A percentile compares a stretch with the other conserved stretches of the same genome.
Evolutionary conservation across 2,113 vertebrate species (phyloP).

Genomic region (Nematolebias whitei): DNA sequence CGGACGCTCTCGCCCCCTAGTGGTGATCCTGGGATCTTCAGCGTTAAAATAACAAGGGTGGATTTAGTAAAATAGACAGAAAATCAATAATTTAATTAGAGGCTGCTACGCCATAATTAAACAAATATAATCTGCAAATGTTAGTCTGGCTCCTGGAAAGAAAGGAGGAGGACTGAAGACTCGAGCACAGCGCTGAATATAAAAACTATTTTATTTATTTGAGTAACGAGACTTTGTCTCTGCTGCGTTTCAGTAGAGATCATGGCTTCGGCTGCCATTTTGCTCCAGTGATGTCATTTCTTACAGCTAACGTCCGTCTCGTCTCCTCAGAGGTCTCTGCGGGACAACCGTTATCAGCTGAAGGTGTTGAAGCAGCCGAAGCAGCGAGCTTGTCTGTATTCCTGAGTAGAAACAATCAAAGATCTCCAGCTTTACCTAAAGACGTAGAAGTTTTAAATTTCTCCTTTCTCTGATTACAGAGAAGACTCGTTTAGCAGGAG

Average conservation of each 20-base stretch:
- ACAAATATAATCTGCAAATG: no score
- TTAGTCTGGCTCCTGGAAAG: not conserved
- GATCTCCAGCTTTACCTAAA: conserved; percentile 18
- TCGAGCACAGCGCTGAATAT: not conserved
- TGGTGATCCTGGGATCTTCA: no score
- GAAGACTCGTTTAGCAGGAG: not conserved
- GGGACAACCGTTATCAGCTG: not conserved
- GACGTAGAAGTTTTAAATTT: conserved; percentile 19
- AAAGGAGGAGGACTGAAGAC: not conserved
- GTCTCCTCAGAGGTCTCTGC: conserved; percentile 12
- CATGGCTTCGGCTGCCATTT: not conserved
- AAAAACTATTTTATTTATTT: conserved; percentile 12
- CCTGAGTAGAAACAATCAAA: conserved; percentile 52
- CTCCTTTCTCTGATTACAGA: conserved; percentile 7
- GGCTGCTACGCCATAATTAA: no score
- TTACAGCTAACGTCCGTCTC: conserved; percentile 3
- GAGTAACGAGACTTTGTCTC: conserved; percentile 23
- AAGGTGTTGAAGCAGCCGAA: not conserved
- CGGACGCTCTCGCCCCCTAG: no score
- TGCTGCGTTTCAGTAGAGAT: conserved; percentile 1
- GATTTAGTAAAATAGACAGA: no score
- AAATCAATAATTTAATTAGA: no score
- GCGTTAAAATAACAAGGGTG: no score
- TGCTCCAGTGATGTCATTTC: conserved; percentile 4
- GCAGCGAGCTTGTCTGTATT: conserved; percentile 36